Evolutionary conservation across 1,140 invertebrate species (phyloP).

Genomic region (Anagrus nilaparvatae): DNA sequence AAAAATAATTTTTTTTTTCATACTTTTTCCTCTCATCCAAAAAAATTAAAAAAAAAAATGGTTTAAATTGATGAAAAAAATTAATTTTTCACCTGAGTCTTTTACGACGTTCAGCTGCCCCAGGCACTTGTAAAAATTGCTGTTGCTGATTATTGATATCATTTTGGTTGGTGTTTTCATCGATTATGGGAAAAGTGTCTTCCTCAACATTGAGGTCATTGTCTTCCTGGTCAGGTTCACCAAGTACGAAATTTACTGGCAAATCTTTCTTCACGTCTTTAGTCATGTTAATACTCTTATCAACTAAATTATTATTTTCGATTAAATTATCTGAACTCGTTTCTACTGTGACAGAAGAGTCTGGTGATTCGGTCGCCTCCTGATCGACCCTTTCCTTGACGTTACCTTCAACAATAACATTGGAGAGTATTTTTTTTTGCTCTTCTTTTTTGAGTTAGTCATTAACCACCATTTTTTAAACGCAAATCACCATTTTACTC

Average conservation of each 20-base stretch:
- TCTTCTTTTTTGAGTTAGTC: no score
- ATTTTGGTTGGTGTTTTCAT: constrained; percentile 18
- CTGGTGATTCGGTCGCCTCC: constrained; percentile 10
- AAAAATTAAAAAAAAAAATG: neutral
- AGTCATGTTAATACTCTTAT: constrained; percentile 2
- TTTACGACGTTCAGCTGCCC: constrained; percentile 41
- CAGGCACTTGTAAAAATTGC: constrained; percentile 33
- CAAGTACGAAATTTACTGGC: constrained; percentile 42
- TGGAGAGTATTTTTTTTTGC: no score
- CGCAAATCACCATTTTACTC: no score
- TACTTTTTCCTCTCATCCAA: neutral
- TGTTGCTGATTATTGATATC: constrained; percentile 13
- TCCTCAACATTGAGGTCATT: constrained; percentile 38
- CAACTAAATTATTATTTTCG: neutral
- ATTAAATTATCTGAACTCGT: neutral
- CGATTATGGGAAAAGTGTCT: constrained; percentile 39
- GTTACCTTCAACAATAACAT: constrained; percentile 34
- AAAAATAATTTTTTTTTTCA: no score
- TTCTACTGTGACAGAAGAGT: constrained; percentile 4
- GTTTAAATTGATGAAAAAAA: constrained; percentile 14
- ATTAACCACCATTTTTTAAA: no score
- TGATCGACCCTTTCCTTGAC: constrained; percentile 16
- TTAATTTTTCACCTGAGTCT: constrained; percentile 41
- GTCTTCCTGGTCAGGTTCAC: constrained; percentile 26
- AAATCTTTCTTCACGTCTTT: constrained; percentile 35